Conservation (phyloP, 2,797 vertebrate species). For the Pempheris klunzingeri region DNA sequence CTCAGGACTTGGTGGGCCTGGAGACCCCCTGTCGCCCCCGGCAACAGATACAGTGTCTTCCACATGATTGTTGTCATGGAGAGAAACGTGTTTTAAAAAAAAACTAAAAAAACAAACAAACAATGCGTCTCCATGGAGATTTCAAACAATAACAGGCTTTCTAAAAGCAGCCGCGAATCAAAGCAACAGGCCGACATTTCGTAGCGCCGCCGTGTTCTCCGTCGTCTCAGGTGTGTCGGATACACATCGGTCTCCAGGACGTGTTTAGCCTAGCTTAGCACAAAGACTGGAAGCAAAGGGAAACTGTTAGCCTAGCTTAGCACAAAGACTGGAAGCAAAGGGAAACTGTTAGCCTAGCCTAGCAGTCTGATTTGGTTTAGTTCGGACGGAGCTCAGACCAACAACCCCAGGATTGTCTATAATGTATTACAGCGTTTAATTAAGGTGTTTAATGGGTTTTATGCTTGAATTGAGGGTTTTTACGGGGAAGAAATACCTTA, state of each 20-base stretch:
- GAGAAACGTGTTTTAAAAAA: background rate
- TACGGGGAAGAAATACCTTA: too few relatives aligned
- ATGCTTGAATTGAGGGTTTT: too few relatives aligned
- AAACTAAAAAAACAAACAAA: too few relatives aligned
- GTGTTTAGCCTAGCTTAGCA: constrained; percentile 27
- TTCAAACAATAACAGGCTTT: constrained; percentile 1
- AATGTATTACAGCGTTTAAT: too few relatives aligned
- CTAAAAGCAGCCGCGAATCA: background rate
- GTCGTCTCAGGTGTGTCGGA: too few relatives aligned
- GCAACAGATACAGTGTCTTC: constrained; percentile 62
- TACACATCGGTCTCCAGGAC: too few relatives aligned
- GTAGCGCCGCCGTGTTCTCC: background rate
- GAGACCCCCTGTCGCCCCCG: constrained; percentile 41
- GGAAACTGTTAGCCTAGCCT: too few relatives aligned
- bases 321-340: too few relatives aligned
- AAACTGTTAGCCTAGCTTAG: background rate
- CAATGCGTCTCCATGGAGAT: constrained; percentile 5
- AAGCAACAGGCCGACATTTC: background rate
- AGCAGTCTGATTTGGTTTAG: too few relatives aligned
- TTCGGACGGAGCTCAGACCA: too few relatives aligned
- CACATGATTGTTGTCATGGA: constrained; percentile 30
- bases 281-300: background rate
- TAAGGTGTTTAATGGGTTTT: too few relatives aligned
- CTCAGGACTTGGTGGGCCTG: constrained; percentile 54
- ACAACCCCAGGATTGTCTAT: too few relatives aligned